Base-by-base conservation (phyloP, 2,797 vertebrate species). In the Pyrrhura leucotis region DNA sequence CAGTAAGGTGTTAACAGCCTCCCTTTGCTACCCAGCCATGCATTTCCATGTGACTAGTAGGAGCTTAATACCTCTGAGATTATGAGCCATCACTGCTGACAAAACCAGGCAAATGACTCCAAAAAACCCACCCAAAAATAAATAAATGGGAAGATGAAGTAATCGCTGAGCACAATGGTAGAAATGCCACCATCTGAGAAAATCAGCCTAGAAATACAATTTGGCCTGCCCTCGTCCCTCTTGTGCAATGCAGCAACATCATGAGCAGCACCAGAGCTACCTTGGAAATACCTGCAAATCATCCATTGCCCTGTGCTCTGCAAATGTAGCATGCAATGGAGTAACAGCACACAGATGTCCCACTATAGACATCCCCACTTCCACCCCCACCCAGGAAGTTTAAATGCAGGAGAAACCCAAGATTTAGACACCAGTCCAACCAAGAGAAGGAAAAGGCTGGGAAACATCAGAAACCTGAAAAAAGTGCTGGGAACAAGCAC, bases 301-400 rank as follows among this genome's bases (percentile, higher is more conserved):
- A 62, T 6, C 48, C 17, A 1, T 23, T 20, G 23, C 37, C 37
- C 37, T 5, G 12, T 1, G 14, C 48, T 42, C 59, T 23, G 25
- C 68, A 59, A 71, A 14, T 42, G 10, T 39, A 51, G 63, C 42
- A 62, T 2, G 1, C 0, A 0, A 20, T 7, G 21, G 29, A 78
- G 29, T 13, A 71, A 56, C 5, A 8, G 12, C 7, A 13, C 33
- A 8, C 0, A 13, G 73, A 26, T 4, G 1, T 56, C 48, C 29
- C 26, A 1, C 54, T 0, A 5, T 10, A 14, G 29, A 50, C 58
- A 59, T 2, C 21, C 25, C 4, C 9, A 18, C 37, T 68, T 75
- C 42, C 72, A 66, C 3, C 28, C n/a, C 15, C 22, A 25, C 21
- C 23, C 62, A 69, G 13, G 16, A 88, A 61, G 18, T 22, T 62